Percentiles rank a stretch among this genome's conserved stretches.
These are phyloP conservation scores for Poecilia picta DNA, from an alignment of 2,797 vertebrate species.

Conservation along the genomic window DNA sequence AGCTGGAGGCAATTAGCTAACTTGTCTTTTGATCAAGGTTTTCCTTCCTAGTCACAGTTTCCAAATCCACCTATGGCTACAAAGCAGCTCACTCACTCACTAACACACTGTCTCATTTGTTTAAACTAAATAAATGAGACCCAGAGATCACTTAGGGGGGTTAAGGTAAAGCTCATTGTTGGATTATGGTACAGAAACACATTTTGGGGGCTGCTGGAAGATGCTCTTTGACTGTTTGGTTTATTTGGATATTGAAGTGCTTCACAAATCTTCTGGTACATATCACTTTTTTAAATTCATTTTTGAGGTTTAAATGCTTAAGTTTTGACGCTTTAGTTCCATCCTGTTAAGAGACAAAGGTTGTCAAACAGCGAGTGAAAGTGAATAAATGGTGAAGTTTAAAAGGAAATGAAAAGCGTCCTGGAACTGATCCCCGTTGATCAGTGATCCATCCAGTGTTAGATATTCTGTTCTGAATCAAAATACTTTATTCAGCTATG, in stretches of 20 bases:
- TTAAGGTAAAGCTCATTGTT: background rate
- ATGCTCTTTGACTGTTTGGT: background rate
- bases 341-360: background rate
- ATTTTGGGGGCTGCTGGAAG: background rate
- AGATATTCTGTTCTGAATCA: background rate
- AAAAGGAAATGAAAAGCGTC: background rate
- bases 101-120: background rate
- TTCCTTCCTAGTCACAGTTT: background rate
- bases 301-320: background rate
- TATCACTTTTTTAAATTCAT: background rate
- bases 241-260: background rate
- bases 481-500: background rate
- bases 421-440: background rate
- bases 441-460: background rate
- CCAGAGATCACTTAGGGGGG: background rate
- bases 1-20: background rate
- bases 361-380: background rate
- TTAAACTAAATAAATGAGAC: constrained; percentile 1
- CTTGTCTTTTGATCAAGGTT: constrained; percentile 10
- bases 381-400: background rate
- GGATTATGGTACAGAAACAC: background rate
- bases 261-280: background rate
- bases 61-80: background rate
- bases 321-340: background rate
- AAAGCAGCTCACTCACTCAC: background rate